A percentile compares a stretch with the other conserved stretches of the same genome.
Conservation (phyloP, 2,888 invertebrate genomes). For the Chymomyza fuscimana region DNA sequence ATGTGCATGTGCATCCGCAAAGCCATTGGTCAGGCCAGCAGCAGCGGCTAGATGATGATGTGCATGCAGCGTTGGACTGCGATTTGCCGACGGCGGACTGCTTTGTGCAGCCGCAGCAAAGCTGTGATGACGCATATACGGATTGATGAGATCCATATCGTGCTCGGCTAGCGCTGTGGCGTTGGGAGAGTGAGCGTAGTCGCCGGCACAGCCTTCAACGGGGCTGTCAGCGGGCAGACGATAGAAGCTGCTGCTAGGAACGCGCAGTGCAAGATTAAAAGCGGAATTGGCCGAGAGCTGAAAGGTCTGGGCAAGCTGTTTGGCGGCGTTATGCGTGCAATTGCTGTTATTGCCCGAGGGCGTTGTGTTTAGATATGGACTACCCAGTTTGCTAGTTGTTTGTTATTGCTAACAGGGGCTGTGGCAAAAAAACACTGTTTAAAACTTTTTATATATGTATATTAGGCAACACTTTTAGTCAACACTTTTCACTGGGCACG, state of each 20-base stretch:
- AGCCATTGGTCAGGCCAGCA: constrained; percentile 60
- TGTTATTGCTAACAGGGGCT: not conserved
- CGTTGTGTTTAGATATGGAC: constrained; percentile 77
- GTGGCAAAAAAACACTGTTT: not conserved
- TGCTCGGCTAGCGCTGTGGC: constrained; percentile 27
- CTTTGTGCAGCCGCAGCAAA: constrained; percentile 65
- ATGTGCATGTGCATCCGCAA: constrained; percentile 67
- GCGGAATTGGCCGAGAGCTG: constrained; percentile 77
- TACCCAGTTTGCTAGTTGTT: constrained; percentile 77
- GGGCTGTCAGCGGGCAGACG: constrained; percentile 42
- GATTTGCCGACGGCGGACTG: constrained; percentile 68
- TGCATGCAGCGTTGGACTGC: constrained; percentile 61
- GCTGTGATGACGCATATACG: constrained; percentile 78
- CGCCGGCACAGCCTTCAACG: constrained; percentile 47
- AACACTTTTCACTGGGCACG: constrained; percentile 15
- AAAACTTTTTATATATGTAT: not conserved
- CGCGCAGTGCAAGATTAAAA: constrained; percentile 77
- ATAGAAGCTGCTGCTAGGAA: constrained; percentile 54
- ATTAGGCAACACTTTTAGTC: constrained; percentile 5
- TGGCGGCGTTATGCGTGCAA: constrained; percentile 42
- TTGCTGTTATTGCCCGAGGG: constrained; percentile 76
- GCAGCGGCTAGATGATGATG: constrained; percentile 61
- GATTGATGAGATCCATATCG: constrained; percentile 77
- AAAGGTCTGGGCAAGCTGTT: constrained; percentile 66
- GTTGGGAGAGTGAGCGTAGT: constrained; percentile 42